A percentile compares a stretch with the other conserved stretches of the same genome.
These are phyloP conservation scores for Anastrepha ludens DNA, from an alignment of 1,140 invertebrate species.

Conservation along the genomic window DNA sequence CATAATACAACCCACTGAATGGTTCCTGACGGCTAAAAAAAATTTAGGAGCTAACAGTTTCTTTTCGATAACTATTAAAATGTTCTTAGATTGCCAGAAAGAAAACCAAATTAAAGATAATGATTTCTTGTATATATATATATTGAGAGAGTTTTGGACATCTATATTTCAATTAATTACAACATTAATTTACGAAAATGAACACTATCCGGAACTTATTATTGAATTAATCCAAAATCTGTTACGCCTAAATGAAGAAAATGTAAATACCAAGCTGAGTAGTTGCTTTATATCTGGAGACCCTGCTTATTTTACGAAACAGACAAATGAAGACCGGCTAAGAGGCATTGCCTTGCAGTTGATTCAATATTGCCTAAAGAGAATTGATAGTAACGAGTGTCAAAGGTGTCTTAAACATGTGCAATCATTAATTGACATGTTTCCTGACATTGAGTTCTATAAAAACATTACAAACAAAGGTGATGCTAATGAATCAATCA, in stretches of 20 bases:
- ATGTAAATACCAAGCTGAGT: slow-evolving; percentile 28
- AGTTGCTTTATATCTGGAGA: slow-evolving; percentile 9
- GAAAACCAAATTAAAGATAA: not conserved
- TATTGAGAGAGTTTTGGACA: slow-evolving; percentile 77
- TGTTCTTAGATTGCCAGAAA: not conserved
- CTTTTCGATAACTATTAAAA: not conserved
- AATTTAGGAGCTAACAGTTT: slow-evolving; percentile 66
- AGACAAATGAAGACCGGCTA: slow-evolving; percentile 60
- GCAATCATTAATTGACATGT: slow-evolving; percentile 65
- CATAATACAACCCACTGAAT: slow-evolving; percentile 75
- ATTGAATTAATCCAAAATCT: slow-evolving; percentile 65
- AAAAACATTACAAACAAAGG: slow-evolving; percentile 57
- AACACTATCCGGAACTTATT: slow-evolving; percentile 63
- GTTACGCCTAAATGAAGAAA: slow-evolving; percentile 60
- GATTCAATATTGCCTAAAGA: slow-evolving; percentile 75
- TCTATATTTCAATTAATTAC: slow-evolving; percentile 74
- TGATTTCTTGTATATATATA: slow-evolving; percentile 64
- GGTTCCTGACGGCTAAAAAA: slow-evolving; percentile 72
- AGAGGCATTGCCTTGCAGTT: slow-evolving; percentile 75
- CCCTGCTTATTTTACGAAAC: not conserved
- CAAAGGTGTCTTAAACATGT: slow-evolving; percentile 64
- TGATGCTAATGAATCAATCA: not conserved
- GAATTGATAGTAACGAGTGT: slow-evolving; percentile 69
- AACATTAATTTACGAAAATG: slow-evolving; percentile 62
- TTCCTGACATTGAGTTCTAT: slow-evolving; percentile 65